phyloP scores from a whole-genome alignment of 2,113 vertebrate species.

The Hoplias malabaricus region DNA sequence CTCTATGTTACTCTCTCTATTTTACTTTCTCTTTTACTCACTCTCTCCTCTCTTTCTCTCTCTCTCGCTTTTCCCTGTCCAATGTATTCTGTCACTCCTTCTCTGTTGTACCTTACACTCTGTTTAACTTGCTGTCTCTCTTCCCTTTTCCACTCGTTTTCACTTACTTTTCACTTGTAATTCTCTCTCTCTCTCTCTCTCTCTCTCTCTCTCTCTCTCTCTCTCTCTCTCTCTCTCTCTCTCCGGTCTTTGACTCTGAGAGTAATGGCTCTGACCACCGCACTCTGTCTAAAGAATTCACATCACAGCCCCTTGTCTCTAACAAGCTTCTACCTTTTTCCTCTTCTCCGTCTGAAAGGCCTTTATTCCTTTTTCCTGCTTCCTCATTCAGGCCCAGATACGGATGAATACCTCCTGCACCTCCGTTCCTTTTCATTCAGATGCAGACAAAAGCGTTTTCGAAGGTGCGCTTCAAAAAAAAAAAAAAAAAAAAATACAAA shows the following conservation, averaged over 20 bases:
- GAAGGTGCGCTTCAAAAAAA: no score
- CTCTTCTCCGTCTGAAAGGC: not conserved
- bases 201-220: not conserved
- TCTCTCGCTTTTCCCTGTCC: no score
- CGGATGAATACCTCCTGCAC: conserved; percentile 31
- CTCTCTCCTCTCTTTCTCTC: no score
- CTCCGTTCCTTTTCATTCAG: not conserved
- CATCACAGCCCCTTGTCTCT: conserved; percentile 7
- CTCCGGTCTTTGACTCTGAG: conserved; percentile 17
- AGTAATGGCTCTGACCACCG: conserved; percentile 37
- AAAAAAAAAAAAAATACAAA: no score
- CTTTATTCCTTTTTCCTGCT: conserved; percentile 13
- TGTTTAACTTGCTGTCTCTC: no score
- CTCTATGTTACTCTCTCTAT: no score
- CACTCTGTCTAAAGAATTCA: conserved; percentile 26
- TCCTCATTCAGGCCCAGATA: conserved; percentile 8
- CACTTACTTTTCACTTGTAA: no score
- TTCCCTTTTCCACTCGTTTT: no score
- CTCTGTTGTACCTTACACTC: no score
- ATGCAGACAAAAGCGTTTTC: no score
- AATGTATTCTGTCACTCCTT: no score
- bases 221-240: not conserved
- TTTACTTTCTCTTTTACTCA: no score
- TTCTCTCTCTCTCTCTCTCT: not conserved
- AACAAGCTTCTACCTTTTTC: conserved; percentile 30